Percentiles rank a stretch among this genome's conserved stretches.
phyloP scores from a whole-genome alignment of 2,797 vertebrate species.

The Chelonia mydas region DNA sequence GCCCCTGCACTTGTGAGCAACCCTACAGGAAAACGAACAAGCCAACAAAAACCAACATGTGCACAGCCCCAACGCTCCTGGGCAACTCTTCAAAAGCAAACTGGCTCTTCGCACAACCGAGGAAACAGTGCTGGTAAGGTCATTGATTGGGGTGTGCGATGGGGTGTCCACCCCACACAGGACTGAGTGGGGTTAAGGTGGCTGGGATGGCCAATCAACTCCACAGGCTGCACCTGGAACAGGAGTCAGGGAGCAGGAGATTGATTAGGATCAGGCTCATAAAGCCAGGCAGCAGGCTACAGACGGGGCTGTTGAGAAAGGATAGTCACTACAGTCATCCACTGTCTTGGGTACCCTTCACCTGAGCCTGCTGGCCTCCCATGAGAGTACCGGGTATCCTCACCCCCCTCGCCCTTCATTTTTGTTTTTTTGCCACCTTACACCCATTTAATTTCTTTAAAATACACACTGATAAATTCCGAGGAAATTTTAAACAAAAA shows the following conservation, averaged over 20 bases:
- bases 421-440: too few relatives aligned
- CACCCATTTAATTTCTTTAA: too few relatives aligned
- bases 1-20: too few relatives aligned
- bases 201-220: neutral
- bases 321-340: too few relatives aligned
- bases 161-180: neutral
- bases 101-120: neutral
- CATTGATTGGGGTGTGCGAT: neutral
- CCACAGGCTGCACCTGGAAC: neutral
- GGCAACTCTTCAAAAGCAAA: neutral
- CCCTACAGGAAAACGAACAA: too few relatives aligned
- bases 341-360: neutral
- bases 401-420: too few relatives aligned
- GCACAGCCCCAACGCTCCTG: neutral
- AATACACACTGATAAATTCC: neutral
- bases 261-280: neutral
- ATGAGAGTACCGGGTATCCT: too few relatives aligned
- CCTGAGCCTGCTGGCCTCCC: neutral
- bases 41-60: neutral
- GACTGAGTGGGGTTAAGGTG: neutral
- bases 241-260: neutral
- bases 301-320: neutral
- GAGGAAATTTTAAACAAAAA: too few relatives aligned
- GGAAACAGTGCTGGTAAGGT: neutral
- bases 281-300: neutral